Percentiles rank a stretch among this genome's conserved stretches.
These are phyloP conservation scores for Eumeta japonica DNA, from an alignment of 1,140 invertebrate species.

Conservation along the genomic window DNA sequence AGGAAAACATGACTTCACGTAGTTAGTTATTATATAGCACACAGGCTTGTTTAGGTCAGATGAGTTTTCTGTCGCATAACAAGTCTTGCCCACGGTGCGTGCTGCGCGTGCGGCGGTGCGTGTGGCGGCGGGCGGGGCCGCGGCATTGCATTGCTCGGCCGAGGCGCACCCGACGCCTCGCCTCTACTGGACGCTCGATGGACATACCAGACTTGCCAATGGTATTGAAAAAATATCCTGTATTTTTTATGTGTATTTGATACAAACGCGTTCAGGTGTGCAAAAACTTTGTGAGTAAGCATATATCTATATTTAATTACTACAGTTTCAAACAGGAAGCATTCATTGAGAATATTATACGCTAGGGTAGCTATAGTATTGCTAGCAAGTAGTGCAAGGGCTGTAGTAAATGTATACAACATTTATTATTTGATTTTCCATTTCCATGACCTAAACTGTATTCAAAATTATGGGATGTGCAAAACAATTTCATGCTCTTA, in stretches of 20 bases:
- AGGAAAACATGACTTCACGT: background rate
- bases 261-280: background rate
- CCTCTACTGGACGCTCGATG: conserved; percentile 37
- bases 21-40: too few species aligned
- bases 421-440: too few species aligned
- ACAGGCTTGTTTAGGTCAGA: too few species aligned
- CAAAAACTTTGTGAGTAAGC: conserved; percentile 10
- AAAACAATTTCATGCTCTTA: too few species aligned
- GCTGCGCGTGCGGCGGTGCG: conserved; percentile 61
- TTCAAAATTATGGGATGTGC: too few species aligned
- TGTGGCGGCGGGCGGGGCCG: conserved; percentile 72
- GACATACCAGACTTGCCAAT: conserved; percentile 34
- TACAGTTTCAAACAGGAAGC: too few species aligned
- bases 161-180: conserved; percentile 70
- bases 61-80: conserved; percentile 3
- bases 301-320: conserved; percentile 12
- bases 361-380: conserved; percentile 4
- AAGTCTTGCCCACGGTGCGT: conserved; percentile 36
- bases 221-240: too few species aligned
- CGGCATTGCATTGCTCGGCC: conserved; percentile 75
- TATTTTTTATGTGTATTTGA: too few species aligned
- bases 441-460: too few species aligned
- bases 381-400: conserved; percentile 4
- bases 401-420: conserved; percentile 9
- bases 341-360: too few species aligned